Base-by-base conservation (phyloP, 2,797 vertebrate species). In the Clangula hyemalis region DNA sequence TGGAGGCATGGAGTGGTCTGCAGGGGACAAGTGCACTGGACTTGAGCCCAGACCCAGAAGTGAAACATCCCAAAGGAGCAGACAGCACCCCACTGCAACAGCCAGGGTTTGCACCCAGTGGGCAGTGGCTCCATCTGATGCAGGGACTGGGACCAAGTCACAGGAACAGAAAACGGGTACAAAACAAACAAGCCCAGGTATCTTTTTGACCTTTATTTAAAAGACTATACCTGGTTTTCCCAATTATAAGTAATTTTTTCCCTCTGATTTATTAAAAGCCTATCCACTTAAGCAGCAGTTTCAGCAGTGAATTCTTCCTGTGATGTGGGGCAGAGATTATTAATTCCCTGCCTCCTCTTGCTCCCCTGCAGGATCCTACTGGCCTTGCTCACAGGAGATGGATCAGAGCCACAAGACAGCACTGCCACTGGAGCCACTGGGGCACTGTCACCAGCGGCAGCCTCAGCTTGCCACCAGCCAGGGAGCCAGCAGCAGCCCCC, bases 21-120 rank as follows among this genome's bases (percentile, higher is more conserved):
- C 15, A 22, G 10, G 28, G 71, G 51, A 66, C 16, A 51, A 22
- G 20, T 2, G 0, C 53, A 11, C 3, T 1, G 1, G 1, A 3
- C 8, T 25, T 9, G 25, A 32, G 5, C 24, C 7, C 0, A 4
- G 45, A 30, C 36, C 32, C 18, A 43, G 69, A 27, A 62, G 69
- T 8, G 0, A 28, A 60, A 57, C 4, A 1, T 27, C 58, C 58
- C 6, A 1, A 34, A 34, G 65, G 43, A n/a, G 39, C 6, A 0
- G 0, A 6, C 64, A 36, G 39, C 3, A 4, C 45, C 3, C 16
- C 1, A 1, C 51, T 54, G 74, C 69, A 32, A 1, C 2, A 28
- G 70, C 36, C 68, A 51, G n/a, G 49, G 2, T 45, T 8, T 6
- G 27, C 54, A 11, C 15, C 0, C 0, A 6, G 70, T 4, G 0